Conservation (phyloP, 2,888 invertebrate species). For the Tridacna crocea region DNA sequence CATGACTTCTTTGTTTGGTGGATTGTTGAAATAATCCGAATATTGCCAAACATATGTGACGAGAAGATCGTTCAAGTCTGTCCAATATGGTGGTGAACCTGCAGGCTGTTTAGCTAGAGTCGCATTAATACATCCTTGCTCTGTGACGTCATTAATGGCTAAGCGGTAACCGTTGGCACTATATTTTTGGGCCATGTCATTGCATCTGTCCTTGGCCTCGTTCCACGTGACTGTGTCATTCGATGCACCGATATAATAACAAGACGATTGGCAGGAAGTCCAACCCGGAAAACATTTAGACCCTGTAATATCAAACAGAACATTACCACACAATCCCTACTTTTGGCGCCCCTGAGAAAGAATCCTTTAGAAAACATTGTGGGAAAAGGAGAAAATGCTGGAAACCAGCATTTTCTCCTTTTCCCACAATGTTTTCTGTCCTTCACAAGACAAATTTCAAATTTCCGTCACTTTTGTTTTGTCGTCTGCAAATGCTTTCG, state of each 20-base stretch:
- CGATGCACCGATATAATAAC: conserved; percentile 58
- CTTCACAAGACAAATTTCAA: too few species aligned
- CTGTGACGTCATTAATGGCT: conserved; percentile 56
- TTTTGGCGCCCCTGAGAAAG: too few species aligned
- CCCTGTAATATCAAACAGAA: background rate
- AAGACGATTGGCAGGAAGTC: conserved; percentile 42
- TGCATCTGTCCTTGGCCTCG: conserved; percentile 57
- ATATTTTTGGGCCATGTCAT: conserved; percentile 42
- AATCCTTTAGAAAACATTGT: too few species aligned
- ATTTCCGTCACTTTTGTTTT: too few species aligned
- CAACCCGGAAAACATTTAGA: conserved; percentile 54
- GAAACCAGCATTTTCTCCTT: too few species aligned
- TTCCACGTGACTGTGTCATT: conserved; percentile 55
- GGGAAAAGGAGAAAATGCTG: too few species aligned
- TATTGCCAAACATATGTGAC: conserved; percentile 65
- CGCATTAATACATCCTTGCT: conserved; percentile 47
- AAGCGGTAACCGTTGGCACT: conserved; percentile 49
- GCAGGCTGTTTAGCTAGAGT: conserved; percentile 32
- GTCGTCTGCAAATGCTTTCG: too few species aligned
- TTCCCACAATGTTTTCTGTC: too few species aligned
- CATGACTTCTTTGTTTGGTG: conserved; percentile 61
- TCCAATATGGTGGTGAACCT: conserved; percentile 64
- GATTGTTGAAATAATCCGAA: conserved; percentile 44
- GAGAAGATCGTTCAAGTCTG: conserved; percentile 62
- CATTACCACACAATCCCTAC: too few species aligned